Evolutionary conservation across 2,888 invertebrate genomes (phyloP).

Genomic region (Scelioninae gen. 1): DNA sequence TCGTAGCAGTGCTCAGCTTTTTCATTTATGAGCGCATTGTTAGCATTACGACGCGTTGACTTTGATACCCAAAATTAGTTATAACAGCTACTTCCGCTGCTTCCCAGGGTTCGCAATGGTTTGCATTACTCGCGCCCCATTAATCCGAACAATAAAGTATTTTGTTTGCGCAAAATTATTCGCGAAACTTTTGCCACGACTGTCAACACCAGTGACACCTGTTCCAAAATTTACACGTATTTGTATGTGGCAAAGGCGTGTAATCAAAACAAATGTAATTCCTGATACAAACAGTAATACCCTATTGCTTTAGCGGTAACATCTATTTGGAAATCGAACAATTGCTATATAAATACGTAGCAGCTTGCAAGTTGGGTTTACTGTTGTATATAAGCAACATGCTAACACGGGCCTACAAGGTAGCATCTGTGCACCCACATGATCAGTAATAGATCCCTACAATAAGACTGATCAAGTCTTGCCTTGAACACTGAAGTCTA

Average conservation of each 20-base stretch:
- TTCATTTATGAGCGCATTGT: constrained; percentile 7
- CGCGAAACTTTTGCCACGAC: background rate
- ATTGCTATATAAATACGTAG: constrained; percentile 56
- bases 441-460: constrained; percentile 30
- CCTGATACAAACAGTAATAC: constrained; percentile 53
- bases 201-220: background rate
- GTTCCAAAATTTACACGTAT: constrained; percentile 28
- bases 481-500: background rate
- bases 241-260: constrained; percentile 5
- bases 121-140: no score
- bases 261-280: constrained; percentile 55
- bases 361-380: constrained; percentile 44
- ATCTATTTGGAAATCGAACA: constrained; percentile 51
- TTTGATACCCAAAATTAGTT: constrained; percentile 30
- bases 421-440: constrained; percentile 38
- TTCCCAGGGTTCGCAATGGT: background rate
- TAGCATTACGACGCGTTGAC: constrained; percentile 1
- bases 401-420: constrained; percentile 39
- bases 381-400: constrained; percentile 32
- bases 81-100: constrained; percentile 14
- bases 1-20: constrained; percentile 12
- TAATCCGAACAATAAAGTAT: constrained; percentile 13
- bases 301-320: constrained; percentile 56
- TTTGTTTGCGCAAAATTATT: constrained; percentile 17
- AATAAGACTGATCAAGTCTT: constrained; percentile 38